Evolutionary conservation across 2,113 vertebrate species (phyloP).

Genomic region (Toxotes jaculatrix): DNA sequence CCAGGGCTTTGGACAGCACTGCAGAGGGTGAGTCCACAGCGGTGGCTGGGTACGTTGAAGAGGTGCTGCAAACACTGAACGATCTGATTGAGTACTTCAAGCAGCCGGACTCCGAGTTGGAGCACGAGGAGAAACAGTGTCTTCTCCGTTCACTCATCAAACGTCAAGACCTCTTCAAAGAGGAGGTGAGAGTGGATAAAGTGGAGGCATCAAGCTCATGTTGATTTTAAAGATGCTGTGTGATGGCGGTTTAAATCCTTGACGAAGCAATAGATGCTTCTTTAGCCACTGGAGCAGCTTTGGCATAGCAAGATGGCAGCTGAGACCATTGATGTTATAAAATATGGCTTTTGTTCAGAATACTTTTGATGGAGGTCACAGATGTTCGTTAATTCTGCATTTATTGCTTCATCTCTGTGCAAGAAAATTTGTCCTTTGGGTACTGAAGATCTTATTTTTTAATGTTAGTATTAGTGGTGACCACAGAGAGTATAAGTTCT

Average conservation of each 20-base stretch:
- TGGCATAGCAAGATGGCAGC: background rate
- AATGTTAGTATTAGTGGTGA: background rate
- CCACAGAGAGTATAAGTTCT: no score
- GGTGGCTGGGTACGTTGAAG: constrained; percentile 87
- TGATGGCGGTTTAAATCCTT: background rate
- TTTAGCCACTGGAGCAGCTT: background rate
- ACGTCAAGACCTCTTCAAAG: constrained; percentile 97
- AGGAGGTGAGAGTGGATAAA: constrained; percentile 86
- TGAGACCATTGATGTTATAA: background rate
- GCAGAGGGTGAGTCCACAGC: constrained; percentile 86
- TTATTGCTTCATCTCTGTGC: no score
- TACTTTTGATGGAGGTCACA: no score
- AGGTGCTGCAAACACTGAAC: constrained; percentile 93
- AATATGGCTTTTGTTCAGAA: background rate
- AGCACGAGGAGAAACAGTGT: constrained; percentile 95
- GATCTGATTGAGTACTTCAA: constrained; percentile 96
- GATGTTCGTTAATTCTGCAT: no score
- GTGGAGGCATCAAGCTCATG: background rate
- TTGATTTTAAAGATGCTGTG: background rate
- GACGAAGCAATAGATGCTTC: background rate
- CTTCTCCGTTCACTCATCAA: constrained; percentile 97
- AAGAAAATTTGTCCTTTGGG: no score
- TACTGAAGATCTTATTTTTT: background rate
- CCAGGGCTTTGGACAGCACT: constrained; percentile 79
- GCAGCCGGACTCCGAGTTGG: constrained; percentile 91